Base-by-base conservation (phyloP, 1,140 invertebrate genomes). In the Reticulitermes speratus region DNA sequence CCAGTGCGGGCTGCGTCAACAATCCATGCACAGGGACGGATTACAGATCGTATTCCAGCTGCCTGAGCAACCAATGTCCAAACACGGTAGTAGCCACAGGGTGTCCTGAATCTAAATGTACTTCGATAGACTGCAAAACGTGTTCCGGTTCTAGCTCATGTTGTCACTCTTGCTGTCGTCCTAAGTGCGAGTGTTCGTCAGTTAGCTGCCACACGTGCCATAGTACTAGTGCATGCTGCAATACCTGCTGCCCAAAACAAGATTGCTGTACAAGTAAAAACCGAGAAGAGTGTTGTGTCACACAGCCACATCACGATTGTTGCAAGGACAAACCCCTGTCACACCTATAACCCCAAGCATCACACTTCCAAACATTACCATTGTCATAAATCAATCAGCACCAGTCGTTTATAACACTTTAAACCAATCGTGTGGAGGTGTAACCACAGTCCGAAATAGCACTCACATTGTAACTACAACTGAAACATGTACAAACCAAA, bases 91-190 rank as follows among this genome's bases (percentile, higher is more conserved):
- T 75, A 75, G 65, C 65, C 16, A 75, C 65, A 75, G 65, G 65
- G n/a, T 75, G 65, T 75, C n/a, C 65, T 75, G 65, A 75, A 75
- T 75, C 65, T n/a, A 75, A 75, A 75, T 75, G 65, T 75, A n/a
- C 65, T 16, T 75, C 65, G 65, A 75, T 75, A 75, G 14, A 75
- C 65, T 52, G 48, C 44, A 44, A 52, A 1, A 11, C 83, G 83
- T 84, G 83, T 19, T 45, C 44, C 32, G 3, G 16, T 30, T 45
- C 44, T 12, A 45, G n/a, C 11, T 3, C 44, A 52, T 84, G 83
- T 32, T 45, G 83, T 32, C 3, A 84, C 23, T 44, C 45, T 30
- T 48, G 82, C 38, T 65, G 59, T 65, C 21, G 59, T 65, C 21
- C 7, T 8, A 65, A 65, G 7, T 65, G 59, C 59, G 59, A 65